A percentile compares a stretch with the other conserved stretches of the same genome.
Conservation (phyloP, 2,888 invertebrate genomes). For the Heteromyza rotundicornis region DNA sequence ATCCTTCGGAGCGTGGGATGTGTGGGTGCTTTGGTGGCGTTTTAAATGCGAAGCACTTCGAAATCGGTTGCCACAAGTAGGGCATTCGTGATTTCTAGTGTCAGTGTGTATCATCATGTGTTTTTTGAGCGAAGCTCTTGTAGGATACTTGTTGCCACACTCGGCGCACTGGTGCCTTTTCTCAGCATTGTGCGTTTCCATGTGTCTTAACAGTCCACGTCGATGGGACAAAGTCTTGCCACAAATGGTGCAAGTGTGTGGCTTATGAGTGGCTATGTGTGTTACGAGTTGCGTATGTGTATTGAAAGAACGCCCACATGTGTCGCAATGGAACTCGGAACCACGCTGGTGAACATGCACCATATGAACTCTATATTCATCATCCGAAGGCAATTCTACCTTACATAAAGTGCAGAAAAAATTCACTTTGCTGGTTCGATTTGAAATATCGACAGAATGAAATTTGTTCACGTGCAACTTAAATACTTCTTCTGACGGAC, state of each 20-base stretch:
- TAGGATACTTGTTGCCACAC: conserved; percentile 13
- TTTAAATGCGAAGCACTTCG: conserved; percentile 20
- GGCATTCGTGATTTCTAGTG: conserved; percentile 11
- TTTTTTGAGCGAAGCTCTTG: conserved; percentile 7
- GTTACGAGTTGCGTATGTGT: background rate
- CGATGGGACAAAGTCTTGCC: background rate
- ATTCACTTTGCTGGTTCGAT: background rate
- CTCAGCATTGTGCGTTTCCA: background rate
- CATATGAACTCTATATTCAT: conserved; percentile 1
- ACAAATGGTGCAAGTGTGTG: conserved; percentile 2
- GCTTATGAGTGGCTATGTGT: conserved; percentile 4
- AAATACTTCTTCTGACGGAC: conserved; percentile 20
- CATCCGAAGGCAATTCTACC: background rate
- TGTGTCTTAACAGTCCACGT: conserved; percentile 6
- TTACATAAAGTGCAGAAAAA: background rate
- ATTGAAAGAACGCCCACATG: conserved; percentile 7
- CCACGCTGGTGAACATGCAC: background rate
- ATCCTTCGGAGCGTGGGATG: too few relatives aligned
- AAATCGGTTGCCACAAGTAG: conserved; percentile 14
- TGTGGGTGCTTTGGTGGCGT: conserved; percentile 19
- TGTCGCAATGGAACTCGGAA: conserved; percentile 6
- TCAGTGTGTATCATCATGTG: conserved; percentile 17
- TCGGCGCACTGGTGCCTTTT: conserved; percentile 10
- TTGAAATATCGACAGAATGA: conserved; percentile 5
- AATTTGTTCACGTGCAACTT: conserved; percentile 19